Conservation (phyloP, 2,797 vertebrate genomes). For the Peromyscus nudipes region DNA sequence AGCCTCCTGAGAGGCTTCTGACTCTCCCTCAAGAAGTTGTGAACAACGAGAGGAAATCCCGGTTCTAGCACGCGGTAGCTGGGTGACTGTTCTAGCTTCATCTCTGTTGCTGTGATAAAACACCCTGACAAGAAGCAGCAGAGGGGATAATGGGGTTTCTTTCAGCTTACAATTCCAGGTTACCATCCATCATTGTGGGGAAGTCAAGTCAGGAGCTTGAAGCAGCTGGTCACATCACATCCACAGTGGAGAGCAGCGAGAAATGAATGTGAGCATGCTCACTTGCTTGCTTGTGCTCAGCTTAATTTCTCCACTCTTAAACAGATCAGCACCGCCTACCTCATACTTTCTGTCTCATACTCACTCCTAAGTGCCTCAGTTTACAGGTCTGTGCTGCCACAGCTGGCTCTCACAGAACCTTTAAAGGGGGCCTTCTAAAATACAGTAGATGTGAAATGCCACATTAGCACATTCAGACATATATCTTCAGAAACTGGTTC, state of each 20-base stretch:
- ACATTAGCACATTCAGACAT: neutral
- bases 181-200: neutral
- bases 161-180: neutral
- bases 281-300: neutral
- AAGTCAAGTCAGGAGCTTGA: neutral
- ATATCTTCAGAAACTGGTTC: neutral
- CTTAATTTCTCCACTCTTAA: neutral
- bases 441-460: neutral
- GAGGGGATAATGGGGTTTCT: neutral
- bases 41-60: neutral
- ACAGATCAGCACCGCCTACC: neutral
- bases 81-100: neutral
- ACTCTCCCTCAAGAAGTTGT: neutral
- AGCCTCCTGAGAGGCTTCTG: constrained; percentile 33
- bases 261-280: neutral
- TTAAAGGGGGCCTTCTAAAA: constrained; percentile 57
- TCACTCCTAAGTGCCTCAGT: neutral
- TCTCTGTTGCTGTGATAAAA: neutral
- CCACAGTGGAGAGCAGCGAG: neutral
- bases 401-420: neutral
- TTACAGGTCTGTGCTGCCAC: neutral
- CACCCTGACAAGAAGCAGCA: neutral
- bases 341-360: neutral
- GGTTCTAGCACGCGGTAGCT: neutral
- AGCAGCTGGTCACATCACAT: too few relatives aligned